Evolutionary conservation across 2,888 invertebrate genomes (phyloP), one percentile per base, ranked within the genome.

Genomic region (Dorcus parallelipipedus): DNA sequence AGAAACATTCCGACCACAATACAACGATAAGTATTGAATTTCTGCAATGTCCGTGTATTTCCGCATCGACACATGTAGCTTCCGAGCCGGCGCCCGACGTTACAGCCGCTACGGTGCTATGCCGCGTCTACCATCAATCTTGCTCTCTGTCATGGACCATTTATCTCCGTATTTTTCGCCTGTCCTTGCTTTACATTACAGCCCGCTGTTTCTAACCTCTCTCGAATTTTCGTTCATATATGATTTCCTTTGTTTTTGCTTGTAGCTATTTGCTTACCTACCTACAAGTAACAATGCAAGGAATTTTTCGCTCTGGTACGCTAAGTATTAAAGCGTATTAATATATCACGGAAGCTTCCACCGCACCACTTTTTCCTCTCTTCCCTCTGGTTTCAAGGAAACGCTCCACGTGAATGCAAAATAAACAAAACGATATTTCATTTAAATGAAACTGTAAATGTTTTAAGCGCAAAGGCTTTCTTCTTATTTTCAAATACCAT

Each of bases 141-240:
- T 76, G 73, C 71, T 74, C 69, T 71, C 72, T 74, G 76, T 74
- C 76, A 74, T 71, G 74, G 72, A 74, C 75, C 76, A 77, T 77
- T 77, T 76, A 76, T 76, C 76, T 76, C 74, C 71, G 73, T 76
- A 76, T 76, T 76, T 76, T 75, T 75, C 73, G 71, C 72, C 71
- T 73, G 71, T 71, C 69, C 69, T 63, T 69, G 64, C 64, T 67
- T 66, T 69, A 74, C 72, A 72, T 73, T 72, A 69, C 69, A 72
- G 59, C 40, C 53, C 49, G 56, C 49, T 43, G 54, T 58, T 60
- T 53, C 52, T 56, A 50, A 40, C 49, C 58, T 47, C 53, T 38
- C 52, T 45, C 49, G 54, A 51, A 59, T 57, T 58, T 57, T 58
- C 57, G 50, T 57, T 51, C 55, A 52, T 58, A 55, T 58, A 55